Base-by-base conservation (phyloP, 2,888 invertebrate genomes). In the Lapara coniferarum region DNA sequence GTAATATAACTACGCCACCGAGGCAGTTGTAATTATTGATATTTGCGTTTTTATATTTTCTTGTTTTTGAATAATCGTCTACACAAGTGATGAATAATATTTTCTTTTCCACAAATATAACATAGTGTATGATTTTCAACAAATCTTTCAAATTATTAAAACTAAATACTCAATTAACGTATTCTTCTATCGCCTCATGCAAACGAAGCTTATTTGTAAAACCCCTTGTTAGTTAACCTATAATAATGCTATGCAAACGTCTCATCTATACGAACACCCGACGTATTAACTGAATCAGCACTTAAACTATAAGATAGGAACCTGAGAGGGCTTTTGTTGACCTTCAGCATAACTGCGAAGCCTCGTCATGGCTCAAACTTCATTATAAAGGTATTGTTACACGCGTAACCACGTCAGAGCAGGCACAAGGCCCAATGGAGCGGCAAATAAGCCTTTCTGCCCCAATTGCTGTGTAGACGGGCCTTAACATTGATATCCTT, bases 381-480 rank as follows among this genome's bases (percentile, higher is more conserved):
- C 78, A 85, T 87, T 83, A 87, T 79, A 81, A 75, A 80, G 74
- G 75, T 77, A 82, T 84, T 83, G 85, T 82, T 81, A 75, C 82
- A 78, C 78, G 78, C 75, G 78, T 79, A 87, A 87, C 86, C 86
- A 85, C 86, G 84, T 86, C 86, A 85, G 85, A 80, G 81, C 63
- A 80, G 78, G 82, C 79, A 85, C 82, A 87, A 88, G 84, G 84
- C 78, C 82, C 89, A 88, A 85, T 91, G 89, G 85, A 86, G 85
- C 90, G 91, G 82, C 73, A 89, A 91, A 92, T 90, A 84, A 89
- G 89, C 87, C 85, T 88, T 92, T 92, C 91, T 90, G 91, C 91
- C 82, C 89, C 85, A 89, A 83, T 91, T 88, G 83, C 79, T 77
- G 79, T 82, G 77, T 83, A 80, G 77, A 84, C 84, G 82, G 76